Conservation (phyloP, 2,113 vertebrate species). For the Paradoxurus hermaphroditus region DNA sequence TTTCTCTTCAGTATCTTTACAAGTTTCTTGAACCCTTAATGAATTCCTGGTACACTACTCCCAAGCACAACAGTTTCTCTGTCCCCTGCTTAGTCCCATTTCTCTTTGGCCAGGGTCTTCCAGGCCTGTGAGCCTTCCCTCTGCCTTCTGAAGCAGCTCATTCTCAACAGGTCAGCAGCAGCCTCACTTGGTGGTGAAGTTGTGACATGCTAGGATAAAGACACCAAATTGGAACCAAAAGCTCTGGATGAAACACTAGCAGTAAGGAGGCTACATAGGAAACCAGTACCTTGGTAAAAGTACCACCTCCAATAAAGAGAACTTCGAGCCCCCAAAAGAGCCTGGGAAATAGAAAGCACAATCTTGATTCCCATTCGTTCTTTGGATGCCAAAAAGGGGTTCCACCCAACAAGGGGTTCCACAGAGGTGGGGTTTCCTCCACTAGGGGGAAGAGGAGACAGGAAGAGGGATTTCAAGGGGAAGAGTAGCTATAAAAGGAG, state of each 20-base stretch:
- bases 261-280: not conserved
- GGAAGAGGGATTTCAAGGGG: not conserved
- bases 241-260: slow-evolving; percentile 16
- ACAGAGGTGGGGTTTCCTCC: slow-evolving; percentile 41
- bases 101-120: slow-evolving; percentile 20
- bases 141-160: not conserved
- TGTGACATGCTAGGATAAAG: not conserved
- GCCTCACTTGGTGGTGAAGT: not conserved
- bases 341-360: slow-evolving; percentile 16
- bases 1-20: slow-evolving; percentile 53
- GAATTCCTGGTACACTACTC: not conserved
- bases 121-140: not conserved
- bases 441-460: slow-evolving; percentile 17
- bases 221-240: slow-evolving; percentile 49
- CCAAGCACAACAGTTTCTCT: slow-evolving; percentile 26
- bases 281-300: slow-evolving; percentile 7
- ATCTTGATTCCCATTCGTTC: not conserved
- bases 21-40: slow-evolving; percentile 7
- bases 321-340: not conserved
- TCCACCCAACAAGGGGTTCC: slow-evolving; percentile 46
- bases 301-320: not conserved
- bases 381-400: not conserved
- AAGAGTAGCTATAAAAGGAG: slow-evolving; percentile 14
- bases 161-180: not conserved
- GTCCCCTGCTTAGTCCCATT: not conserved